Conservation (phyloP, 64 coral and sea anemone genomes). For the Stylophora pistillata region DNA sequence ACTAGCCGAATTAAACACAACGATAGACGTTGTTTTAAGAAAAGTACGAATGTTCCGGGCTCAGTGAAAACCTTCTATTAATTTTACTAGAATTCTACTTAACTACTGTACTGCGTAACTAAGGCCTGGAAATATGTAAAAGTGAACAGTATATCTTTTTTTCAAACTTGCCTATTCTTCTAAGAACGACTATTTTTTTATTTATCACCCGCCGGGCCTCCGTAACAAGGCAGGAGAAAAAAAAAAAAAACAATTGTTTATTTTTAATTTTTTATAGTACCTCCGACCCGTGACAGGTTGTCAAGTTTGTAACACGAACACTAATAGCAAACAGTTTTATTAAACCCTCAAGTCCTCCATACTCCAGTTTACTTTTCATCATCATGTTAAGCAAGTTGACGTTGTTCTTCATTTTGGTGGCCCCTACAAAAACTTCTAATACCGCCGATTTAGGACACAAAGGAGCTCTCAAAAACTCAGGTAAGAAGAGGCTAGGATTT, state of each 20-base stretch:
- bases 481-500: neutral
- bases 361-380: neutral
- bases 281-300: neutral
- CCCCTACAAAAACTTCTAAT: neutral
- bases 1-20: no score
- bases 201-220: neutral
- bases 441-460: neutral
- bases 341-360: neutral
- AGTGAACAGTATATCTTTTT: neutral
- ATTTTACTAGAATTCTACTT: neutral
- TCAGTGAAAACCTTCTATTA: neutral
- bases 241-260: constrained; percentile 15
- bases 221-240: neutral
- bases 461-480: neutral
- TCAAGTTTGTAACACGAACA: neutral
- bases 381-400: neutral
- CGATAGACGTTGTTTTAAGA: no score
- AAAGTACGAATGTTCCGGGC: no score
- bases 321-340: neutral
- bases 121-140: constrained; percentile 10
- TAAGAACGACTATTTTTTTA: neutral
- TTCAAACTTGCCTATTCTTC: neutral
- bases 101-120: neutral
- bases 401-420: neutral
- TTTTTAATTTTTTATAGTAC: constrained; percentile 18